Evolutionary conservation across 2,888 invertebrate species (phyloP), one percentile per base, ranked within the genome.

Genomic region (Hemithea aestivaria): DNA sequence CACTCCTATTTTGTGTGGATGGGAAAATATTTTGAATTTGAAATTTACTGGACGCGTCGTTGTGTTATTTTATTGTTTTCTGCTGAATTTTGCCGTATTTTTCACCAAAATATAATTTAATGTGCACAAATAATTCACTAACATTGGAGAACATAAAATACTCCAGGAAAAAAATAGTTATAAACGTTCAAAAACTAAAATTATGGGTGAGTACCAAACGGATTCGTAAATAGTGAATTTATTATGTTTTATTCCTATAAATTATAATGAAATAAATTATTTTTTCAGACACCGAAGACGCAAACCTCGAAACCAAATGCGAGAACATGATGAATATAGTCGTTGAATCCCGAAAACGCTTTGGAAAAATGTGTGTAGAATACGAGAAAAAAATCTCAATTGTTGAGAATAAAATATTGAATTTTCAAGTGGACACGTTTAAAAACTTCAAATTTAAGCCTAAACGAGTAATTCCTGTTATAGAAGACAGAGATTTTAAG

Each of bases 311-410:
- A 50, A 70, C 71, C 1, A 73, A 78, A 60, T 82, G 81, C 40
- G 84, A 85, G 48, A 68, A 80, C 28, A 55, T 84, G 0, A 81
- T 87, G 87, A 77, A 74, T 21, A 55, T 76, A 1, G 83, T 85
- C 0, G 83, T 84, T 6, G 88, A 72, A 66, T 73, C 68, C 39
- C 88, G 87, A 58, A 91, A 75, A 58, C 53, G 63, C 5, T 80
- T 74, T 31, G 76, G 84, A 0, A 79, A 75, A 49, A 71, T 72
- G 58, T 82, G 80, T 11, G 46, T 70, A 0, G 77, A 81, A 0
- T 85, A 84, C 20, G 67, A 79, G 10, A 62, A 72, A 7, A 87
- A 84, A 53, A 57, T 61, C 0, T 58, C 70, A 0, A 8, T 74
- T 0, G 56, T 82, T 39, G 80, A 82, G 25, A 76, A 79, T 23